These are phyloP conservation scores for Eumerus sabulonum DNA, from an alignment of 2,888 invertebrate species.

Conservation along the genomic window DNA sequence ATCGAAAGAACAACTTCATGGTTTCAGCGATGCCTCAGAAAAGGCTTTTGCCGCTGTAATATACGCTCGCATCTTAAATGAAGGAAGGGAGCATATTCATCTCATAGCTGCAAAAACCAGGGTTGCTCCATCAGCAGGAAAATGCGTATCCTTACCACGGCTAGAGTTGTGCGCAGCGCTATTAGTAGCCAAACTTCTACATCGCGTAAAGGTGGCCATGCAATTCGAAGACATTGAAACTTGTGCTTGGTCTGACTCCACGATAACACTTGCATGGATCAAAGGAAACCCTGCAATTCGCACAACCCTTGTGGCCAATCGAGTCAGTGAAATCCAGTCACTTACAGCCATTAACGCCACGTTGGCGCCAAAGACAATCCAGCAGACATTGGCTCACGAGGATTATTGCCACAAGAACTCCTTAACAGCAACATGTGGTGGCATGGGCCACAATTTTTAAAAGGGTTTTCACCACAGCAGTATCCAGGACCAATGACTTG, in stretches of 20 bases:
- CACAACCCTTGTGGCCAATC: constrained; percentile 32
- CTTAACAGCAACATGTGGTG: constrained; percentile 29
- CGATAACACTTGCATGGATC: constrained; percentile 33
- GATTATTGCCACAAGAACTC: too few species aligned
- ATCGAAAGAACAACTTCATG: constrained; percentile 29
- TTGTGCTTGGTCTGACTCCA: constrained; percentile 32
- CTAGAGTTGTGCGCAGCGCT: constrained; percentile 45
- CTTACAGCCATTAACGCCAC: constrained; percentile 11
- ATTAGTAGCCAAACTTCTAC: constrained; percentile 38
- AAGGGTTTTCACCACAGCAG: not conserved
- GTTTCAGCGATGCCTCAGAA: too few species aligned
- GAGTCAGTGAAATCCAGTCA: constrained; percentile 32
- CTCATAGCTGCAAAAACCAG: constrained; percentile 51
- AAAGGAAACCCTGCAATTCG: constrained; percentile 13
- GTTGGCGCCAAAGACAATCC: constrained; percentile 33
- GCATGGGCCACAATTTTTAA: constrained; percentile 22
- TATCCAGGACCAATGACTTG: not conserved
- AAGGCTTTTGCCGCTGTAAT: too few species aligned
- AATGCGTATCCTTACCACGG: constrained; percentile 31
- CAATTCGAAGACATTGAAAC: constrained; percentile 26
- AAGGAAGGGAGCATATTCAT: constrained; percentile 19
- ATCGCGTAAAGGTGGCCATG: constrained; percentile 23
- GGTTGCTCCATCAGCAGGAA: constrained; percentile 29
- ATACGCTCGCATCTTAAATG: constrained; percentile 25
- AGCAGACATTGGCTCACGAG: constrained; percentile 37